A percentile compares a stretch with the other conserved stretches of the same genome.
phyloP scores from a whole-genome alignment of 92 coral and sea anemone species.

The Anthopleura xanthogrammica region DNA sequence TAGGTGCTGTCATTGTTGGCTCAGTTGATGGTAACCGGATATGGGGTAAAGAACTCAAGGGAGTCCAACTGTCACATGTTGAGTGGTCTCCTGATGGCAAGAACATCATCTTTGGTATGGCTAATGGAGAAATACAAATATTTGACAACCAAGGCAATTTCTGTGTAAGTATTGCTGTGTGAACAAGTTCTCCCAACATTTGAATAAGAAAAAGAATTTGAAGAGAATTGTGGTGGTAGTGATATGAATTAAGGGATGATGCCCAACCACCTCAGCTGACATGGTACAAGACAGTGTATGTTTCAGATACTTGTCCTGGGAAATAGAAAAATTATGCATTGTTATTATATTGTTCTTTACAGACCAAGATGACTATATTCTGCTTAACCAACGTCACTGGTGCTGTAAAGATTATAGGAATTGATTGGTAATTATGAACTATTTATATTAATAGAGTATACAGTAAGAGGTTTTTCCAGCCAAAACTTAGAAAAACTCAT shows the following conservation, averaged over 20 bases:
- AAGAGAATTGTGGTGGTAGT: too few species aligned
- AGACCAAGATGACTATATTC: conserved; percentile 89
- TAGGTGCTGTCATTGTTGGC: conserved; percentile 97
- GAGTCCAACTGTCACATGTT: conserved; percentile 82
- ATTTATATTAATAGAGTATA: background rate
- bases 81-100: conserved; percentile 99
- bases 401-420: conserved; percentile 86
- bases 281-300: too few species aligned
- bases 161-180: conserved; percentile 65
- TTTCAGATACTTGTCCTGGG: too few species aligned
- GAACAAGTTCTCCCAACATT: too few species aligned
- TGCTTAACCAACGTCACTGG: conserved; percentile 95
- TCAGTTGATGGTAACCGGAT: conserved; percentile 98
- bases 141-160: conserved; percentile 93
- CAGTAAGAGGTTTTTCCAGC: too few species aligned
- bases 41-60: conserved; percentile 96
- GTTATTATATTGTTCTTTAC: conserved; percentile 2
- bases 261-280: too few species aligned
- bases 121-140: conserved; percentile 97
- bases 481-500: too few species aligned
- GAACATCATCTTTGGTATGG: conserved; percentile 91
- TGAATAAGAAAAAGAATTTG: too few species aligned
- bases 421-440: conserved; percentile 61
- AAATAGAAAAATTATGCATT: background rate
- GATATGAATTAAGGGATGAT: too few species aligned